A percentile compares a stretch with the other conserved stretches of the same genome.
Evolutionary conservation across 2,113 vertebrate genomes (phyloP).

Genomic region (Anoura caudifer): DNA sequence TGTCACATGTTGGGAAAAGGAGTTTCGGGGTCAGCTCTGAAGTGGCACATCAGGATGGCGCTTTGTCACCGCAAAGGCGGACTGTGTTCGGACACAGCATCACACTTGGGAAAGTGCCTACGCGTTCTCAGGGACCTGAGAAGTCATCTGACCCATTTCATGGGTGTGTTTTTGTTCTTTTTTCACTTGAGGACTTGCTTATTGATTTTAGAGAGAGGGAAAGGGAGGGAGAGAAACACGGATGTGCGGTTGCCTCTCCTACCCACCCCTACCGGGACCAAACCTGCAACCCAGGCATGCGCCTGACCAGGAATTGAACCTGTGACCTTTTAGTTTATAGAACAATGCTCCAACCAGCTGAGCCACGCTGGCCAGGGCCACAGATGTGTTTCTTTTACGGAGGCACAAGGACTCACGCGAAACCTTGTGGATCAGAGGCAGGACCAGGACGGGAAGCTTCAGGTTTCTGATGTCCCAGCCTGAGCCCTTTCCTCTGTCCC

Average conservation of each 20-base stretch:
- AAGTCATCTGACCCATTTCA: background rate
- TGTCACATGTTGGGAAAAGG: background rate
- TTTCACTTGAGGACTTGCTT: no score
- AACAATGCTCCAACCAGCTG: no score
- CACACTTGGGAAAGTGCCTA: background rate
- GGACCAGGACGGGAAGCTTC: background rate
- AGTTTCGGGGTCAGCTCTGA: background rate
- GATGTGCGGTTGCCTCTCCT: no score
- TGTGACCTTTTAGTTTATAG: no score
- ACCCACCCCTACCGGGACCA: no score
- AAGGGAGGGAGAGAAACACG: no score
- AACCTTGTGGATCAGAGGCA: background rate
- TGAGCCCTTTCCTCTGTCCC: background rate
- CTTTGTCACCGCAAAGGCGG: background rate
- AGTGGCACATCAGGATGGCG: background rate
- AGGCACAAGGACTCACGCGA: background rate
- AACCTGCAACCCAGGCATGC: no score
- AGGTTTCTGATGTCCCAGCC: background rate
- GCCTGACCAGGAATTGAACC: no score
- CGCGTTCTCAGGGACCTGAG: background rate
- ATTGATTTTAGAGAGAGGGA: no score
- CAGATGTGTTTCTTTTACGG: background rate
- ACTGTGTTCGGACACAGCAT: accelerated
- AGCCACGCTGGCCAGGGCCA: background rate
- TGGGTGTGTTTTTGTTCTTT: background rate